phyloP scores from a whole-genome alignment of 2,797 vertebrate genomes.

The Falco biarmicus region DNA sequence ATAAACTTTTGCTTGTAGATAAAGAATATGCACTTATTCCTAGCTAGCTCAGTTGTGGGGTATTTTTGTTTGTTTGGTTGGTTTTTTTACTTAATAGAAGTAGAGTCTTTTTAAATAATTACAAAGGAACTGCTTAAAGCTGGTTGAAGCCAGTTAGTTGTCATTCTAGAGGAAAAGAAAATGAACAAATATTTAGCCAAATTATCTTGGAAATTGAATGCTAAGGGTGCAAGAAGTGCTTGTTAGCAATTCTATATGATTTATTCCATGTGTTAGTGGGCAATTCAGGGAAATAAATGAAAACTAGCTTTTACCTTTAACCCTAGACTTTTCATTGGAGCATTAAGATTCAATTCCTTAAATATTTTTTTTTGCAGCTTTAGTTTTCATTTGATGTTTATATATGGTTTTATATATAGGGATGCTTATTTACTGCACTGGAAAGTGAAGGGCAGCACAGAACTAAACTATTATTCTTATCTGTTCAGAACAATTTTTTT shows the following conservation, averaged over 20 bases:
- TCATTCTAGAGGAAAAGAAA: neutral
- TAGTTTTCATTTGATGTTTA: neutral
- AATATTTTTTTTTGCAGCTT: neutral
- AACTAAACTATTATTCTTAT: neutral
- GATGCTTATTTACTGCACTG: neutral
- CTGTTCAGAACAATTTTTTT: neutral
- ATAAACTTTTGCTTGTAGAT: neutral
- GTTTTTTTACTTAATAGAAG: neutral
- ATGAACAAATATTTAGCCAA: neutral
- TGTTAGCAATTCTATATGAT: neutral
- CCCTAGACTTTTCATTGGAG: neutral
- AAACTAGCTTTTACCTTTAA: neutral
- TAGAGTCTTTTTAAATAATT: slow-evolving; percentile 25
- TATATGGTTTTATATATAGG: neutral
- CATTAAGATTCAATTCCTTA: neutral
- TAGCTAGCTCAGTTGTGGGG: neutral
- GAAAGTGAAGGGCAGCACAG: neutral
- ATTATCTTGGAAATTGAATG: neutral
- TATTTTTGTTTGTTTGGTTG: neutral
- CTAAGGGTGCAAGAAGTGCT: neutral
- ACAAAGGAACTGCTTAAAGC: neutral
- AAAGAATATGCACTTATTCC: slow-evolving; percentile 2
- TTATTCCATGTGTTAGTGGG: neutral
- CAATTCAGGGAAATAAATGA: neutral
- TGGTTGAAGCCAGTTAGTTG: slow-evolving; percentile 7